phyloP scores from a whole-genome alignment of 1,140 invertebrate genomes.

The Drosophila tristis region DNA sequence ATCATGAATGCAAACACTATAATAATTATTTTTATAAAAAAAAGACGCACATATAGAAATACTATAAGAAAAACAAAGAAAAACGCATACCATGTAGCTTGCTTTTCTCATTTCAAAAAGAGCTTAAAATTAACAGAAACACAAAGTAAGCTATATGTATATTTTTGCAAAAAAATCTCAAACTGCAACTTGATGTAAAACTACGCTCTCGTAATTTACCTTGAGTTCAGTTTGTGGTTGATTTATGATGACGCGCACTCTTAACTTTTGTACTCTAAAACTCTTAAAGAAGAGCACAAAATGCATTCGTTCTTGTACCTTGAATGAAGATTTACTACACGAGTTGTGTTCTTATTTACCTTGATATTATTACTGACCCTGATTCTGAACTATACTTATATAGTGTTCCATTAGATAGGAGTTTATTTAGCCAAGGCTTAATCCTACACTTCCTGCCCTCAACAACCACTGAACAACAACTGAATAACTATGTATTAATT shows the following conservation, averaged over 20 bases:
- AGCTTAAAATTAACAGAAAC: background rate
- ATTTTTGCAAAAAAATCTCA: slow-evolving; percentile 10
- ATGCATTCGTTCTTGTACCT: slow-evolving; percentile 14
- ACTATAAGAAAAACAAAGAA: slow-evolving; percentile 1
- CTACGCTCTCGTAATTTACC: too few species aligned
- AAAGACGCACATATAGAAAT: slow-evolving; percentile 12
- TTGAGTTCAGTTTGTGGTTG: background rate
- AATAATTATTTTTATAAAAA: slow-evolving; percentile 59
- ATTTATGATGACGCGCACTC: background rate
- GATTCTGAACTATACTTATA: too few species aligned
- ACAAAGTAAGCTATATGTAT: slow-evolving; percentile 9
- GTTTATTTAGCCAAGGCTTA: too few species aligned
- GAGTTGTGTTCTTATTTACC: too few species aligned
- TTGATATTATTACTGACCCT: too few species aligned
- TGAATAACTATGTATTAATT: too few species aligned
- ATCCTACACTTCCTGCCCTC: too few species aligned
- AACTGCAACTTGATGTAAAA: background rate
- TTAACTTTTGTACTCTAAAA: background rate
- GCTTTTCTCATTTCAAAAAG: slow-evolving; percentile 1
- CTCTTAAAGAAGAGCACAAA: background rate
- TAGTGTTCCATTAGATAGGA: too few species aligned
- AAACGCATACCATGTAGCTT: background rate
- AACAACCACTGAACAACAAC: too few species aligned
- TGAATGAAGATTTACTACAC: background rate
- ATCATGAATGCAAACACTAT: slow-evolving; percentile 37